These are phyloP conservation scores for Alcedo atthis DNA, from an alignment of 2,797 vertebrate species.

Conservation along the genomic window DNA sequence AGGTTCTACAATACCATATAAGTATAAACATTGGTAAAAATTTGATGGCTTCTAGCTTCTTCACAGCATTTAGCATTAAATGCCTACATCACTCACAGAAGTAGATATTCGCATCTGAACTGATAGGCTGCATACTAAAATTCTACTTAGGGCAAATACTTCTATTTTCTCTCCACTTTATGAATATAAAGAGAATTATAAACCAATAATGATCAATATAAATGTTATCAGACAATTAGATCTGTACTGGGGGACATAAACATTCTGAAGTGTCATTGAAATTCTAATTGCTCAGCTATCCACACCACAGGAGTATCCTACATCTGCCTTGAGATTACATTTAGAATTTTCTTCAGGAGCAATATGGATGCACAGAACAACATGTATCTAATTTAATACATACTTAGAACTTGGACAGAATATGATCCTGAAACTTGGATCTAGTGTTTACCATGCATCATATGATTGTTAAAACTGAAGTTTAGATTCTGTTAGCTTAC, in stretches of 20 bases:
- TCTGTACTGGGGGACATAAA: neutral
- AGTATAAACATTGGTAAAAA: neutral
- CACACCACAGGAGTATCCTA: neutral
- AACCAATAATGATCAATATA: neutral
- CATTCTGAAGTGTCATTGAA: neutral
- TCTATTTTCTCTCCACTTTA: neutral
- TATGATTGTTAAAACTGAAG: neutral
- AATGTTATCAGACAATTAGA: neutral
- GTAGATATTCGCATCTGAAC: neutral
- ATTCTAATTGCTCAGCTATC: neutral
- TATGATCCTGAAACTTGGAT: neutral
- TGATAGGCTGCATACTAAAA: neutral
- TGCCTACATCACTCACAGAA: neutral
- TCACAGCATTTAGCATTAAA: neutral
- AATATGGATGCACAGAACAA: neutral
- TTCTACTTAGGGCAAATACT: neutral
- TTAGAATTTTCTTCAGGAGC: neutral
- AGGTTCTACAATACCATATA: neutral
- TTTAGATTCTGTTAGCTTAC: constrained; percentile 15
- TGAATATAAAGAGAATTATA: neutral
- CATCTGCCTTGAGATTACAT: neutral
- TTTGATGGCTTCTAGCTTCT: neutral
- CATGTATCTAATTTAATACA: accelerated
- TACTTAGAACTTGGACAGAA: neutral
- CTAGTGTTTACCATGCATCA: neutral